phyloP scores from a whole-genome alignment of 2,888 invertebrate genomes.

The Scrobipalpa atriplicella region DNA sequence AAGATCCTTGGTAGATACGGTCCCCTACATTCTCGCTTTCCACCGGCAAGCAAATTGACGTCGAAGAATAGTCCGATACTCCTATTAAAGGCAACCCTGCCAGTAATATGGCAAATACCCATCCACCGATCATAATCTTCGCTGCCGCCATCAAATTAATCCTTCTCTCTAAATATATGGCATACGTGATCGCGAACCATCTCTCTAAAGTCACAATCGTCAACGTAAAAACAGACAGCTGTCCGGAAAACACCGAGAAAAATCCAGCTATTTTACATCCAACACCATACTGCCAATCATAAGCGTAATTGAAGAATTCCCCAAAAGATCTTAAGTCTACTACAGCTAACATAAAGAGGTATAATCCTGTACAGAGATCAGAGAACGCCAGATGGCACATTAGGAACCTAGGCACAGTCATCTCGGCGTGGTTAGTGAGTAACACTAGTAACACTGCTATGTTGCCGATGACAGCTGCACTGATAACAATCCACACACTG shows the following conservation, averaged over 20 bases:
- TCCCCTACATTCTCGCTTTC: slow-evolving; percentile 88
- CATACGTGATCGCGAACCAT: slow-evolving; percentile 92
- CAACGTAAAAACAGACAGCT: slow-evolving; percentile 93
- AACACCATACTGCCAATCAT: slow-evolving; percentile 92
- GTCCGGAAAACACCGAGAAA: slow-evolving; percentile 93
- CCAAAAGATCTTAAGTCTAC: slow-evolving; percentile 93
- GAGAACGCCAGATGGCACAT: slow-evolving; percentile 92
- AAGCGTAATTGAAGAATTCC: slow-evolving; percentile 94
- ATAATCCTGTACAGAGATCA: slow-evolving; percentile 94
- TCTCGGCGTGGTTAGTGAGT: slow-evolving; percentile 81
- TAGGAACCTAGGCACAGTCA: slow-evolving; percentile 73
- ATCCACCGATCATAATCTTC: slow-evolving; percentile 89
- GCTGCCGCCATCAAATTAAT: slow-evolving; percentile 88
- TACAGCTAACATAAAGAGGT: slow-evolving; percentile 91
- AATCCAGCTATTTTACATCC: slow-evolving; percentile 95
- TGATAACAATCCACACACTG: slow-evolving; percentile 94
- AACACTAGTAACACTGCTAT: slow-evolving; percentile 91
- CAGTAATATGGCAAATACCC: slow-evolving; percentile 90
- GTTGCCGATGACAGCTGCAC: slow-evolving; percentile 92
- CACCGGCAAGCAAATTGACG: slow-evolving; percentile 94
- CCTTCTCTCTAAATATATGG: slow-evolving; percentile 91
- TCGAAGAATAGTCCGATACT: slow-evolving; percentile 94
- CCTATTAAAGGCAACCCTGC: slow-evolving; percentile 91
- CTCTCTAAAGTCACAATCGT: slow-evolving; percentile 93
- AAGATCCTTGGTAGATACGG: slow-evolving; percentile 87